Percentiles rank a stretch among this genome's conserved stretches.
Evolutionary conservation across 2,888 invertebrate species (phyloP).

Genomic region (Lochmaea crataegi): DNA sequence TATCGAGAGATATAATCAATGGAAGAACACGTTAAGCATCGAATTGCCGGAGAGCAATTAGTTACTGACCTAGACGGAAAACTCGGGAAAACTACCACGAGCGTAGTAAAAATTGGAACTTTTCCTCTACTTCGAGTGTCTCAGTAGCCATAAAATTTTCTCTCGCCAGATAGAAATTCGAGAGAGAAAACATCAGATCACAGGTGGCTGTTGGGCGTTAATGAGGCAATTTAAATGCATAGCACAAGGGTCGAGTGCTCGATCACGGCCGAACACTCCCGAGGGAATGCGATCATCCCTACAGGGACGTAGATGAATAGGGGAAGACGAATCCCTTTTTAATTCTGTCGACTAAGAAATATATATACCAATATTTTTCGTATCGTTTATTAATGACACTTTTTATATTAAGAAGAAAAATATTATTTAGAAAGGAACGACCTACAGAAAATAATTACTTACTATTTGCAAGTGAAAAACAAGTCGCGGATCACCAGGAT

Average conservation of each 20-base stretch:
- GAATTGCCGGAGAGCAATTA: slow-evolving; percentile 28
- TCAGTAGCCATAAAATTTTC: slow-evolving; percentile 31
- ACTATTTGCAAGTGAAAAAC: too few relatives aligned
- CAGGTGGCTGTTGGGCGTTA: slow-evolving; percentile 64
- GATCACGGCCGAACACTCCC: slow-evolving; percentile 58
- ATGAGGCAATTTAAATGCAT: slow-evolving; percentile 69
- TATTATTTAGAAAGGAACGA: too few relatives aligned
- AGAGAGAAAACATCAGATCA: slow-evolving; percentile 55
- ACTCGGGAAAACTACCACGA: slow-evolving; percentile 27
- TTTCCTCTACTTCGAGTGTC: slow-evolving; percentile 21
- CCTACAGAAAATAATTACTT: too few relatives aligned
- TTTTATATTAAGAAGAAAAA: too few relatives aligned
- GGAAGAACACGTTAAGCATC: too few relatives aligned
- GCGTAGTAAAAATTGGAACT: slow-evolving; percentile 27
- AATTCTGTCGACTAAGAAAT: background rate
- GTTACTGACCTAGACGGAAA: slow-evolving; percentile 33
- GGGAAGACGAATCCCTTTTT: slow-evolving; percentile 16
- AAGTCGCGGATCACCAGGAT: too few relatives aligned
- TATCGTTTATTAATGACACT: slow-evolving; percentile 7
- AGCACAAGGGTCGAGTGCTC: slow-evolving; percentile 62
- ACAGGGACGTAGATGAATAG: slow-evolving; percentile 22
- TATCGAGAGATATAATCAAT: too few relatives aligned
- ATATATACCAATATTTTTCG: background rate
- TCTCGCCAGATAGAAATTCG: slow-evolving; percentile 22
- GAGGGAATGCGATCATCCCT: slow-evolving; percentile 50